A percentile compares a stretch with the other conserved stretches of the same genome.
Evolutionary conservation across 92 coral and sea anemone species (phyloP).

Genomic region (Actinostola sp.): DNA sequence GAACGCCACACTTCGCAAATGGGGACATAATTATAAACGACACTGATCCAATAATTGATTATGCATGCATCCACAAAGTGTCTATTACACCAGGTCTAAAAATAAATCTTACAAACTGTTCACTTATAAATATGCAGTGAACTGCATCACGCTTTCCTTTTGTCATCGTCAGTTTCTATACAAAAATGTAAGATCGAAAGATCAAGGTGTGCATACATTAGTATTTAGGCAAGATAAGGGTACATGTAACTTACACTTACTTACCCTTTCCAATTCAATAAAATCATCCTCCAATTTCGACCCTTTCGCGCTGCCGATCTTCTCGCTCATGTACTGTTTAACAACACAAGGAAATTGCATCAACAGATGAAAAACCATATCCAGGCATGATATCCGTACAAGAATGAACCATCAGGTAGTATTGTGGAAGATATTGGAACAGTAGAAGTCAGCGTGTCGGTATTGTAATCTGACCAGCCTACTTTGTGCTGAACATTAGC

Average conservation of each 20-base stretch:
- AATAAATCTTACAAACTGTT: background rate
- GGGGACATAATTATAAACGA: no score
- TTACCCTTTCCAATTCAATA: conserved; percentile 89
- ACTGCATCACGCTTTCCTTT: background rate
- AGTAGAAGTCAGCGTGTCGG: background rate
- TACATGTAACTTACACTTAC: conserved; percentile 1
- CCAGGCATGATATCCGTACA: background rate
- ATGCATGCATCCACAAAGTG: background rate
- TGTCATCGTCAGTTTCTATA: background rate
- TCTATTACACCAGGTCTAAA: background rate
- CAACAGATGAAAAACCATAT: background rate
- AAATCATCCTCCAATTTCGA: conserved; percentile 93
- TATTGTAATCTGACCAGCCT: conserved; percentile 14
- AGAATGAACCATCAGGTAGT: background rate
- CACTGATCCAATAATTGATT: background rate
- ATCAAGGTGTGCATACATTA: background rate
- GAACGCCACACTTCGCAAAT: no score
- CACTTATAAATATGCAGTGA: background rate
- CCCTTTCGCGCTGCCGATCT: conserved; percentile 95
- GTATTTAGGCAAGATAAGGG: background rate
- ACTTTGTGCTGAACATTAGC: conserved; percentile 6
- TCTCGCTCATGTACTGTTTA: conserved; percentile 99
- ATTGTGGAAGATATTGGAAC: background rate
- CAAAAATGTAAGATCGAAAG: conserved; percentile 8
- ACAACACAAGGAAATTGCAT: no score